Evolutionary conservation across 1,140 invertebrate genomes (phyloP), one percentile per base, ranked within the genome.

Genomic region (Scaptomyza graminum): DNA sequence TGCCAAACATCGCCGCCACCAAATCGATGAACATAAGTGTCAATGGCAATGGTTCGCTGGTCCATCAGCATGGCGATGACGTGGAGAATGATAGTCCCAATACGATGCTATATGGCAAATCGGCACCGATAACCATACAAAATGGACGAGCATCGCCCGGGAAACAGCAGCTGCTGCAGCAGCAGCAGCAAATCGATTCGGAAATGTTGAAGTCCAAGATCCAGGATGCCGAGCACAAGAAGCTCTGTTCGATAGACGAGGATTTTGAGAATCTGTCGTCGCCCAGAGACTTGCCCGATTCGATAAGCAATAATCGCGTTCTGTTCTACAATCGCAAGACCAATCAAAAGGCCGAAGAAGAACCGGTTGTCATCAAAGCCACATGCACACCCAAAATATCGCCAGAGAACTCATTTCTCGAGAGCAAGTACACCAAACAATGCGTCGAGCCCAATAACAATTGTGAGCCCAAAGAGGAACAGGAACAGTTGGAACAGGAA

Each of bases 121-220:
- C 91, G 8, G 91, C 91, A 43, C 91, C 91, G 6, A 92, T 92
- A n/a, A 89, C 91, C 59, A 92, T 92, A 37, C 87, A 91, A 59
- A 91, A 90, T 61, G 78, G 80, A 13, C 81, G 91, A 44, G 54
- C 73, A 1, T 76, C 90, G 12, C 79, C 76, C 6, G 73, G 76
- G 44, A 90, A 84, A 5, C 85, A 88, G 37, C 76, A 72, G 37
- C 76, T 88, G 43, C 83, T 82, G 44, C n/a, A 85, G 5, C 87
- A 89, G 5, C 77, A 71, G 41, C 77, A 90, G 28, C 87, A 89
- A 44, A 76, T 91, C 5, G 84, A 92, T 61, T 87, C 90, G 8
- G 90, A 91, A 62, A 82, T 91, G 57, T 73, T 91, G 5, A 91
- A 91, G 55, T 82, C 85, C 0, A 92, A 90, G 59, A 91, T 90